Evolutionary conservation across 2,797 vertebrate genomes (phyloP).

Genomic region (Pachyuromys duprasi): DNA sequence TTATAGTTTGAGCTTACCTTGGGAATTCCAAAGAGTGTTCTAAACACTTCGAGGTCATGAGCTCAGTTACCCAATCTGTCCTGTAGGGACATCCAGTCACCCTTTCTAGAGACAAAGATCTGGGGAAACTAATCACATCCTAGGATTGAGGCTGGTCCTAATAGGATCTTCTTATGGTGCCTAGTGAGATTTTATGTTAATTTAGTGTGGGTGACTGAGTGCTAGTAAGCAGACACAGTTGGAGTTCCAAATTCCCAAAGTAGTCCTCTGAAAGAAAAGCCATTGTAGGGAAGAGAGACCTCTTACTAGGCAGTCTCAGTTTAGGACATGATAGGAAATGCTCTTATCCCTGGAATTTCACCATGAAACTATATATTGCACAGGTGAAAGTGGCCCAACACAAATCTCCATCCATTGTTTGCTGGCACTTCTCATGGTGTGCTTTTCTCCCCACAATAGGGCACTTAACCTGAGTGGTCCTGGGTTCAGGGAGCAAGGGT

Average conservation of each 20-base stretch:
- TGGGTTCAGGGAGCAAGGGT: neutral
- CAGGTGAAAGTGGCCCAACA: neutral
- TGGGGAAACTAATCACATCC: neutral
- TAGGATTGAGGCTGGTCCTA: neutral
- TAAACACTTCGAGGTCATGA: conserved; percentile 28
- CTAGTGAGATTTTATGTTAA: neutral
- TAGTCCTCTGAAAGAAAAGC: neutral
- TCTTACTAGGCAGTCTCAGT: neutral
- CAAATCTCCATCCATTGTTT: neutral
- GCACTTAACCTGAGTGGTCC: neutral
- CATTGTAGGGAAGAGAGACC: neutral
- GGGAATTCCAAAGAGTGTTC: neutral
- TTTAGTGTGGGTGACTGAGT: neutral
- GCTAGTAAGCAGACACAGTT: neutral
- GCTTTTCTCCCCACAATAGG: neutral
- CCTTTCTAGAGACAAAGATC: neutral
- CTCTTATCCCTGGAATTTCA: neutral
- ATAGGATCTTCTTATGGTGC: neutral
- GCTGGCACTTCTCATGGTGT: neutral
- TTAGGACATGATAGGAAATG: neutral
- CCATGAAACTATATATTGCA: neutral
- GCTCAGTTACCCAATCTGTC: neutral
- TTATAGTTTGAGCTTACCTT: neutral
- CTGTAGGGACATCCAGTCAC: neutral
- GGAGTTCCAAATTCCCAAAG: neutral